These are phyloP conservation scores for Tringa solitaria DNA, from an alignment of 2,113 vertebrate species.

Conservation along the genomic window DNA sequence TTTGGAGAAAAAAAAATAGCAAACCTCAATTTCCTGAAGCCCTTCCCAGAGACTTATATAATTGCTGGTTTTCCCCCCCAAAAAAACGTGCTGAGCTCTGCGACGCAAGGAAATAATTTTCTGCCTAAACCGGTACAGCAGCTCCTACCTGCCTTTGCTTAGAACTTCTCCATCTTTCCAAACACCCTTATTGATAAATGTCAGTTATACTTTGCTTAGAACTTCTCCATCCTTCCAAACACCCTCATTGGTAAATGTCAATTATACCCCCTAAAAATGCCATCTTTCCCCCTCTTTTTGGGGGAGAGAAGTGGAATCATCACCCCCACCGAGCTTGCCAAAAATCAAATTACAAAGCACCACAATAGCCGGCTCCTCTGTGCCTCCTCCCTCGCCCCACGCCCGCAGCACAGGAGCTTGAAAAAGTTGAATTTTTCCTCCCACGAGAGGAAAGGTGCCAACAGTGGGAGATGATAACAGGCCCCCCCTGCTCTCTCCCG, in stretches of 20 bases:
- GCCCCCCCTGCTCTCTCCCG: background rate
- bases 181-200: background rate
- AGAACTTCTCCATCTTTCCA: background rate
- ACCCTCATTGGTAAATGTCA: background rate
- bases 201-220: rapidly evolving
- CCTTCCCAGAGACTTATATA: background rate
- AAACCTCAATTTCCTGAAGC: background rate
- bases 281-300: background rate
- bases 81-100: background rate
- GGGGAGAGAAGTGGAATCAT: rapidly evolving
- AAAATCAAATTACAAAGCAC: background rate
- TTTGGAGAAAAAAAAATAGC: background rate
- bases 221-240: background rate
- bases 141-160: background rate
- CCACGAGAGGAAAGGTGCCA: background rate
- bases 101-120: rapidly evolving
- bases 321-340: background rate
- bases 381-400: background rate
- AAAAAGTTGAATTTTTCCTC: background rate
- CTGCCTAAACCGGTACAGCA: background rate
- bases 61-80: rapidly evolving
- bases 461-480: background rate
- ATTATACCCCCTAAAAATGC: background rate
- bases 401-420: background rate
- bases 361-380: rapidly evolving